Base-by-base conservation (phyloP, 2,888 invertebrate species). In the Pomacea canaliculata region DNA sequence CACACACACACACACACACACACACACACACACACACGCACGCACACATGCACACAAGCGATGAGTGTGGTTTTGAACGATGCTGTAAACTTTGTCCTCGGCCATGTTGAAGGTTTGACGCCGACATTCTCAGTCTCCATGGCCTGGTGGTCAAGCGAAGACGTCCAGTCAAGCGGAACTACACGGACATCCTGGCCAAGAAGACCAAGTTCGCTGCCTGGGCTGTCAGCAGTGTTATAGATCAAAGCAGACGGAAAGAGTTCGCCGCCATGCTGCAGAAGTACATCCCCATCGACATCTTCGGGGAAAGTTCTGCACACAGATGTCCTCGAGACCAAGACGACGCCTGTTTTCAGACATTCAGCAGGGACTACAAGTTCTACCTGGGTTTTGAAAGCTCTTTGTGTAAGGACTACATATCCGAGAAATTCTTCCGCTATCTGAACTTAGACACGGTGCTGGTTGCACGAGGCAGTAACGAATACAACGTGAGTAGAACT, bases 151-250 rank as follows among this genome's bases (percentile, higher is more conserved):
- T 8, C 16, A 65, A 65, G 51, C 71, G 63, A 19, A 18, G 9
- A n/a, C 1, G 16, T 23, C 62, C 18, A 23, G 48, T 37, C 7
- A n/a, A 12, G 1, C 60, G 62, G 27, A 65, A 76, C 65, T 76
- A 76, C 60, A 46, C 65, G 13, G 68, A 59, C 18, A 78, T 78
- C 48, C 10, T 78, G 46, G 56, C 59, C 10, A 59, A 27, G 46
- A 78, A 78, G 37, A 70, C 9, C 23, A 71, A 68, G 37, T 12
- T 73, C 23, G 78, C 60, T 8, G 78, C 69, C 9, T 72, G 70
- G 73, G 18, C 76, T 3, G 67, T 73, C n/a, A 76, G 73, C 56
- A 59, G 76, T 67, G 68, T 70, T 66, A 12, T 12, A 13, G 66
- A 76, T 7, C 13, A 51, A 12, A 10, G 68, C 18, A 49, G 48